These are phyloP conservation scores for Phlogophora meticulosa DNA, from an alignment of 2,888 invertebrate genomes.

Conservation along the genomic window DNA sequence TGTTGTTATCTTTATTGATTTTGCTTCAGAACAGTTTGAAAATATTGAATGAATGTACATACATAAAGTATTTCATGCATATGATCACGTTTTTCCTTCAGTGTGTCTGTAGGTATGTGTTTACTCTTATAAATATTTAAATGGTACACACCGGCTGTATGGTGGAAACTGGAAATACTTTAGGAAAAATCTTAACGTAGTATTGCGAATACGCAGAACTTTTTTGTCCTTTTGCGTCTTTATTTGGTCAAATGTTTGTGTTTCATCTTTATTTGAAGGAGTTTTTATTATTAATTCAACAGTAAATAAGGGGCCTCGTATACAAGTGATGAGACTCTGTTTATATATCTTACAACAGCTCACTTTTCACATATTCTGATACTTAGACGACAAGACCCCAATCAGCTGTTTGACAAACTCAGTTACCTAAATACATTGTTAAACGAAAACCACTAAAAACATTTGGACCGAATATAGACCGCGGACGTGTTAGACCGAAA, in stretches of 20 bases:
- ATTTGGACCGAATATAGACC: background rate
- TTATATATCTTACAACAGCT: slow-evolving; percentile 5
- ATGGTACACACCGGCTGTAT: slow-evolving; percentile 15
- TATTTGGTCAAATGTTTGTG: slow-evolving; percentile 43
- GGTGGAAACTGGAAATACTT: slow-evolving; percentile 40
- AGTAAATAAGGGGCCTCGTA: background rate
- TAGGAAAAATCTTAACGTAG: slow-evolving; percentile 28
- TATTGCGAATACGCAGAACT: slow-evolving; percentile 24
- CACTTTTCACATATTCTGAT: background rate
- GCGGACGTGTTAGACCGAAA: slow-evolving; percentile 15
- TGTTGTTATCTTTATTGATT: slow-evolving; percentile 40
- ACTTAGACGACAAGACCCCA: background rate
- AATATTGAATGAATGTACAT: slow-evolving; percentile 41
- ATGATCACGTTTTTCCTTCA: slow-evolving; percentile 39
- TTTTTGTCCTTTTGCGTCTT: slow-evolving; percentile 26
- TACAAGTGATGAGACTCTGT: background rate
- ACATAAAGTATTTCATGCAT: slow-evolving; percentile 40
- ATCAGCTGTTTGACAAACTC: slow-evolving; percentile 8
- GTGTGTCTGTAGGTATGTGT: slow-evolving; percentile 40
- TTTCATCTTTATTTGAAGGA: slow-evolving; percentile 43
- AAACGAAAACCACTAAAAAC: slow-evolving; percentile 17
- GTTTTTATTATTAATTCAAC: slow-evolving; percentile 22
- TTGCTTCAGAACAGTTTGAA: slow-evolving; percentile 16
- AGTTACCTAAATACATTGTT: slow-evolving; percentile 4
- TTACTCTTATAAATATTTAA: slow-evolving; percentile 50